phyloP scores from a whole-genome alignment of 2,888 invertebrate genomes.

The Vanessa cardui region DNA sequence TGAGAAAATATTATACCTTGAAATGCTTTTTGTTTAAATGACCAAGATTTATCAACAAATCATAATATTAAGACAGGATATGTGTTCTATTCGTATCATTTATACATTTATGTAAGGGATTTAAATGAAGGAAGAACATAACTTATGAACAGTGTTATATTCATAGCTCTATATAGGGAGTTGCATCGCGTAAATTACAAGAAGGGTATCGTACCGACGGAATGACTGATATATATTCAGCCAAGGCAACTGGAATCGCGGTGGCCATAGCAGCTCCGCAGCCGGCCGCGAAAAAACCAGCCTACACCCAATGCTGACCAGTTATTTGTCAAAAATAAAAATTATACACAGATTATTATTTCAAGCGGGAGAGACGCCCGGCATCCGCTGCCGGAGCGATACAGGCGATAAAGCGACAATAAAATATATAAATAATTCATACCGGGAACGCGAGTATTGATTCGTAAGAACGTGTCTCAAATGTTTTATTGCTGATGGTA shows the following conservation, averaged over 20 bases:
- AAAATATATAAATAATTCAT: constrained; percentile 82
- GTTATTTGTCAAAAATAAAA: constrained; percentile 81
- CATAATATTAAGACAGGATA: not conserved
- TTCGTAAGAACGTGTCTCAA: constrained; percentile 81
- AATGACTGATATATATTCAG: constrained; percentile 38
- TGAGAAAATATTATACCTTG: not conserved
- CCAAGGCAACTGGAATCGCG: constrained; percentile 26
- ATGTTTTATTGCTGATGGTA: constrained; percentile 75
- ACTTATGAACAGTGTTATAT: not conserved
- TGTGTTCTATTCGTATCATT: not conserved
- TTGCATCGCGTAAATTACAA: constrained; percentile 28
- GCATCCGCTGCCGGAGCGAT: constrained; percentile 63
- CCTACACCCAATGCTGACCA: constrained; percentile 57
- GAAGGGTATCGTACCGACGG: constrained; percentile 27
- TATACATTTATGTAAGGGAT: not conserved
- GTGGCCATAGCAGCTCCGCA: constrained; percentile 21
- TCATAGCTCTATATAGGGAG: constrained; percentile 9
- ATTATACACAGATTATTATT: constrained; percentile 79
- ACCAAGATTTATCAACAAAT: constrained; percentile 2
- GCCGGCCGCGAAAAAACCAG: constrained; percentile 35
- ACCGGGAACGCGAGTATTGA: constrained; percentile 69
- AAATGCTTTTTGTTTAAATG: not conserved
- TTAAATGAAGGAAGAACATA: too few species aligned
- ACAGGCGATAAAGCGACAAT: constrained; percentile 79
- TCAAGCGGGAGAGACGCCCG: constrained; percentile 58